phyloP scores from a whole-genome alignment of 2,113 vertebrate genomes.

The Falcunculus frontatus region DNA sequence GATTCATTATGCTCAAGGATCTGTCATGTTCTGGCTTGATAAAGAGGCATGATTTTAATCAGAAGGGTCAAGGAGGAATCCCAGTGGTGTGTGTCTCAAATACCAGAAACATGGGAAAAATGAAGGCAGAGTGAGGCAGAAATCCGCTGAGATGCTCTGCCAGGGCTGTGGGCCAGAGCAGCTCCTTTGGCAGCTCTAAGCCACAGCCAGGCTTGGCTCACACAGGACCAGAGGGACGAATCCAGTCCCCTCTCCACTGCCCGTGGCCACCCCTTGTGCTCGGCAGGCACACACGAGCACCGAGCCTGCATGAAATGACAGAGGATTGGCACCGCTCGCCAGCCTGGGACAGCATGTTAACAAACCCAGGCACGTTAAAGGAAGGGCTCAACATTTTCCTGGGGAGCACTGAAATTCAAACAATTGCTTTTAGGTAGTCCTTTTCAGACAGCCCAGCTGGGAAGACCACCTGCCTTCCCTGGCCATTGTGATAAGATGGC shows the following conservation, averaged over 20 bases:
- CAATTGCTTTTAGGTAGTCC: neutral
- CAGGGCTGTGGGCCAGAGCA: neutral
- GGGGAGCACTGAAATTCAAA: neutral
- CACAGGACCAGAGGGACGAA: neutral
- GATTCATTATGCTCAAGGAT: neutral
- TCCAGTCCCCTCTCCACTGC: neutral
- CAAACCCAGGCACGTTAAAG: neutral
- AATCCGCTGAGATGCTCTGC: neutral
- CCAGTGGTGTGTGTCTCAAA: neutral
- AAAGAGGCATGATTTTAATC: neutral
- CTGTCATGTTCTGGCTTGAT: neutral
- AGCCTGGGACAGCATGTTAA: neutral
- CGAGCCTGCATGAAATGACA: neutral
- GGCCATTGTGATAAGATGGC: conserved; percentile 20
- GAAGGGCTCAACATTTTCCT: neutral
- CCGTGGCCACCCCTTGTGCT: neutral
- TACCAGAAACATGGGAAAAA: neutral
- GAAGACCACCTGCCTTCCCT: neutral
- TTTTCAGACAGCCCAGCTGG: neutral
- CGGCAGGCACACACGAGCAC: neutral
- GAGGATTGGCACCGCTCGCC: neutral
- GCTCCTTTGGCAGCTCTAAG: neutral
- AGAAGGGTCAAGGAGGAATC: neutral
- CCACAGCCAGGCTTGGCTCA: neutral
- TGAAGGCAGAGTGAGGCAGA: neutral